A percentile compares a stretch with the other conserved stretches of the same genome.
phyloP scores from a whole-genome alignment of 2,113 vertebrate species.

The Limanda limanda region DNA sequence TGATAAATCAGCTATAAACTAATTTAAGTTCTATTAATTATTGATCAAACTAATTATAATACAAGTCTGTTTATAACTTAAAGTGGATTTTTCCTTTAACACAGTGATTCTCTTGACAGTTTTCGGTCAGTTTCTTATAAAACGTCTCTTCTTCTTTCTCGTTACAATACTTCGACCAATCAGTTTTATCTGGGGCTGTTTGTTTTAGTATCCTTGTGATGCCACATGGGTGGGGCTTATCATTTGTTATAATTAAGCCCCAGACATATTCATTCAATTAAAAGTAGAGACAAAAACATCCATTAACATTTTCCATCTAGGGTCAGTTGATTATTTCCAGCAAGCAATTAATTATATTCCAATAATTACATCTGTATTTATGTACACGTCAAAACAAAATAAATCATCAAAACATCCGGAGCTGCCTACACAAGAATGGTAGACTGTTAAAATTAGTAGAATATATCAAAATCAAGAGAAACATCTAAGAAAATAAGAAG shows the following conservation, averaged over 20 bases:
- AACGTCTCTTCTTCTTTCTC: too few species aligned
- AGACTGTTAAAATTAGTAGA: slow-evolving; percentile 62
- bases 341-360: slow-evolving; percentile 66
- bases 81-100: slow-evolving; percentile 42
- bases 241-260: not conserved
- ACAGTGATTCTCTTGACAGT: not conserved
- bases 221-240: slow-evolving; percentile 21
- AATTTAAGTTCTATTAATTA: not conserved
- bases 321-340: slow-evolving; percentile 57
- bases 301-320: slow-evolving; percentile 14
- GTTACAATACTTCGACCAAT: not conserved
- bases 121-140: slow-evolving; percentile 12
- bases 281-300: slow-evolving; percentile 11
- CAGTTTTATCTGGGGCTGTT: slow-evolving; percentile 20
- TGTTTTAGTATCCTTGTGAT: slow-evolving; percentile 7
- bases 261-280: not conserved
- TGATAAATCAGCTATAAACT: not conserved
- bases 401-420: slow-evolving; percentile 40
- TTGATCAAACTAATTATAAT: not conserved
- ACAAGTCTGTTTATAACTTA: not conserved
- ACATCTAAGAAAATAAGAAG: slow-evolving; percentile 53
- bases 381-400: slow-evolving; percentile 63
- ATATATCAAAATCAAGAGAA: slow-evolving; percentile 59
- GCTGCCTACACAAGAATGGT: slow-evolving; percentile 59
- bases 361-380: slow-evolving; percentile 76